Base-by-base conservation (phyloP, 2,113 vertebrate genomes). In the Cryptomyrus ogoouensis region DNA sequence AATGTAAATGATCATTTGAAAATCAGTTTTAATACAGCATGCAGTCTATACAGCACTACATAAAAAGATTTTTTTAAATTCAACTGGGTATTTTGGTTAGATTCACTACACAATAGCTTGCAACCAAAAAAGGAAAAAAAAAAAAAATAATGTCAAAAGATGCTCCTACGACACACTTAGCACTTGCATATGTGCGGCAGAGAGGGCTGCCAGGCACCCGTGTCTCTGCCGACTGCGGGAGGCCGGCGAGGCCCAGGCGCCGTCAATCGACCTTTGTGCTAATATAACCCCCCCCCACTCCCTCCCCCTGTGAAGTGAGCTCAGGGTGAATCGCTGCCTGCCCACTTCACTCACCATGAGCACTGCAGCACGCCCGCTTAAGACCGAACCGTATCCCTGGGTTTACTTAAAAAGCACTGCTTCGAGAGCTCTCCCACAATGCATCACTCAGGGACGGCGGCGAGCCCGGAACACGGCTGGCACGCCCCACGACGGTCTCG, bases 41-140 rank as follows among this genome's bases (percentile, higher is more conserved):
- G 94, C 93, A 94, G 90, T 74, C 90, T 92, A 89, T 88, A 90
- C 50, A 86, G 91, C 92, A 92, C 90, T 90, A 92, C 92, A 94
- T 90, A 91, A 44, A 90, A 83, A 84, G 85, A 89, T 53, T 87
- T 70, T 89, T 90, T 21, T 47, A 83, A 92, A 88, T 90, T 91
- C 88, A 91, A 89, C 35, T 84, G 49, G 84, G 91, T 24, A 50
- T 83, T 77, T 27, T 70, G 88, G 87, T 93, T 89, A 90, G 88
- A 46, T 90, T 91, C 92, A 92, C 91, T 70, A 90, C 90, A 92
- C 85, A 92, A 91, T 88, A 91, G 66, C 84, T 90, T 39, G 62
- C 49, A 66, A 84, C 47, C 88, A 85, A 35, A 83, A 88, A 62
- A 56, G 42, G 15, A 27, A 46, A 21, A 44, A 8, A 52, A 35